Evolutionary conservation across 2,888 invertebrate species (phyloP), one percentile per base, ranked within the genome.

Genomic region (Caenorhabditis zanzibari): DNA sequence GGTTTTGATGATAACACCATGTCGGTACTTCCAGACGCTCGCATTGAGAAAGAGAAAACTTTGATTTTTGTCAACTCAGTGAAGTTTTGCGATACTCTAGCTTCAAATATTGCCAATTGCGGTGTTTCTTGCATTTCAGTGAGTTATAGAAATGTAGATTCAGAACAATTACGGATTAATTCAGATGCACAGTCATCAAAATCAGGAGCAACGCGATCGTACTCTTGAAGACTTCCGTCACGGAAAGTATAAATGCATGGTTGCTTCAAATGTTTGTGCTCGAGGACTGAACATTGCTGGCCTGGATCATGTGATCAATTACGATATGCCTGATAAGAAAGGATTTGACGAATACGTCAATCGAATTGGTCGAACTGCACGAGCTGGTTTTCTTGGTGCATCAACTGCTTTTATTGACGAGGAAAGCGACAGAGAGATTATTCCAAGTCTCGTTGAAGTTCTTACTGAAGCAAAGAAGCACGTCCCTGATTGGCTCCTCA

Each of bases 271-370:
- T 32, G 82, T 82, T 5, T 73, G 69, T 24, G 82, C 82, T 26
- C 76, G 82, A 12, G 82, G 82, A 54, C 32, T 82, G 35, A 74
- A 82, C 32, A 82, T 82, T 35, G 26, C 63, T 7, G 41, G 58
- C 2, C 47, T 82, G 7, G 64, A 72, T 58, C 82, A 82, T 28
- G 82, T 82, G 2, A 82, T 82, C 68, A 82, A 82, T 49, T 82
- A 77, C 47, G 77, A 82, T 38, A 66, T 82, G 76, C 82, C 82
- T 0, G 63, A 56, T 28, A 52, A 41, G n/a, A 56, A 64, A 1
- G 74, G 64, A 3, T 82, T 79, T 19, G 82, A 82, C 16, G 82
- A 82, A 41, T 82, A 82, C 26, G 79, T 82, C 10, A 82, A 82
- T 32, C 73, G 82, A 9, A 82, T 82, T 28, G 82, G 82, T 47